phyloP scores from a whole-genome alignment of 1,140 invertebrate species.

The Drosophila littoralis region DNA sequence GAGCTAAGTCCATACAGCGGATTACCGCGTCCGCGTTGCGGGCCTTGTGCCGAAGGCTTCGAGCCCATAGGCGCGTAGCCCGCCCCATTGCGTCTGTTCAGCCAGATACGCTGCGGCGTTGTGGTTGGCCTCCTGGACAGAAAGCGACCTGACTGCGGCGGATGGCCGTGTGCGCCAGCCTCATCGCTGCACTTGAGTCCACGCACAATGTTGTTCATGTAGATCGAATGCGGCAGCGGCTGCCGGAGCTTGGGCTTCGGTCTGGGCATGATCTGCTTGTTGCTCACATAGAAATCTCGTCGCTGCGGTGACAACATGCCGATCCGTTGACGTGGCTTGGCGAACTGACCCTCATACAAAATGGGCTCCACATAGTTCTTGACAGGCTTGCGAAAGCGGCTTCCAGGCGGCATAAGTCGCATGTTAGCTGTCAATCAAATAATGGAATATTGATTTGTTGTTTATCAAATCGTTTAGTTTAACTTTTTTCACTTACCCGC shows the following conservation, averaged over 20 bases:
- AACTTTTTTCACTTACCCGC: slow-evolving; percentile 17
- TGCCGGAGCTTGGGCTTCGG: slow-evolving; percentile 56
- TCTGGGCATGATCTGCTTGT: slow-evolving; percentile 63
- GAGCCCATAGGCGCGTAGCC: neutral
- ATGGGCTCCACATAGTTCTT: slow-evolving; percentile 75
- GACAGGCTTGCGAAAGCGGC: slow-evolving; percentile 49
- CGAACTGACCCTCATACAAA: slow-evolving; percentile 60
- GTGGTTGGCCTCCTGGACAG: neutral
- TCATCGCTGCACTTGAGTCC: slow-evolving; percentile 67
- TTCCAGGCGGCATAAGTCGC: neutral
- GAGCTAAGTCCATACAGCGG: slow-evolving; percentile 15
- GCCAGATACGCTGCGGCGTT: slow-evolving; percentile 20
- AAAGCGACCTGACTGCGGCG: neutral
- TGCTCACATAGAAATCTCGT: slow-evolving; percentile 59
- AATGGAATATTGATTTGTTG: neutral
- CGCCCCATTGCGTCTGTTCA: neutral
- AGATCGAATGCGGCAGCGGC: slow-evolving; percentile 61
- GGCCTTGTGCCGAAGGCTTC: neutral
- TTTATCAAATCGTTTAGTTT: neutral
- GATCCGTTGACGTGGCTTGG: slow-evolving; percentile 51
- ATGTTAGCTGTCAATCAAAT: slow-evolving; percentile 8
- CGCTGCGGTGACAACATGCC: slow-evolving; percentile 17
- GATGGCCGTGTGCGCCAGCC: neutral
- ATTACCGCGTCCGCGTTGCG: neutral
- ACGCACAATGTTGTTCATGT: slow-evolving; percentile 68